Evolutionary conservation across 2,888 invertebrate species (phyloP), one percentile per base, ranked within the genome.

Genomic region (Athalia circularis): DNA sequence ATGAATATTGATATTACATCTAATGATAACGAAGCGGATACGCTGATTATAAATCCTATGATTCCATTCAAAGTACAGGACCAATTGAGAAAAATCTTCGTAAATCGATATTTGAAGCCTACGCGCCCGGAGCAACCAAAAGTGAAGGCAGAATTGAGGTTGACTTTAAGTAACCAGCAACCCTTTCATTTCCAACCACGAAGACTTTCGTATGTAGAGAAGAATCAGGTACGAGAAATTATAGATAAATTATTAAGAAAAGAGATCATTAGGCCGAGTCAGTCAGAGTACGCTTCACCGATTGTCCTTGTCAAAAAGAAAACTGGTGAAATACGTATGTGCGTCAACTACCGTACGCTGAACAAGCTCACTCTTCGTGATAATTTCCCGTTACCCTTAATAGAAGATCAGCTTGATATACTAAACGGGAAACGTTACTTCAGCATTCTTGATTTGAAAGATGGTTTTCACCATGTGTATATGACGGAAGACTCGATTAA

Each of bases 381-480:
- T 65, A 82, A 82, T 57, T 85, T 79, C 43, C 84, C 85, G 0
- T 13, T 81, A 1, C 85, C 85, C 0, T 52, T 86, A 5, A 85
- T 86, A 3, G 85, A 85, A n/a, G 85, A 85, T 62, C 80, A 83
- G 8, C 47, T 87, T 13, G 86, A 88, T 61, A 50, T 77, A 7
- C 79, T 87, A 59, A 80, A 82, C 48, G 79, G 81, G 29, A 81
- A 68, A 45, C 84, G 80, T 79, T 87, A 29, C 29, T 29, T 29
- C 29, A 29, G 29, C 29, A 29, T 64, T 8, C 77, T 88, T 29
- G 87, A 88, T 80, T 79, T 88, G n/a, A 83, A 83, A 68, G 83
- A 83, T 80, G 86, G 82, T 1, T 88, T 86, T 67, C 81, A 86
- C 70, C 87, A 87, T 62, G 81, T 87, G 11, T 64, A 65, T 13